Evolutionary conservation across 2,888 invertebrate genomes (phyloP).

Genomic region (Andricus curvator): DNA sequence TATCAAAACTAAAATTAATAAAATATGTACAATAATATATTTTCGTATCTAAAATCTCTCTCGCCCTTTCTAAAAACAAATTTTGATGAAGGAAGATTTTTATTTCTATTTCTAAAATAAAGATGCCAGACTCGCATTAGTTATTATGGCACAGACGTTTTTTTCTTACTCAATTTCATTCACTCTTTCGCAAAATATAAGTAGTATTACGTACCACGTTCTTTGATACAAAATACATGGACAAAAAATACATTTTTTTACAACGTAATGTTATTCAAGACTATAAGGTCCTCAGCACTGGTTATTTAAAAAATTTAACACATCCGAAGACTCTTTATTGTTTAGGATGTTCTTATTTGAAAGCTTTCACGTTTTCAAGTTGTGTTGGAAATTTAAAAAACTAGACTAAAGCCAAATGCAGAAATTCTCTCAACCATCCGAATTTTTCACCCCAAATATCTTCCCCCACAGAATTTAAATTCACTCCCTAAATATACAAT

Average conservation of each 20-base stretch:
- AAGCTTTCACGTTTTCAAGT: neutral
- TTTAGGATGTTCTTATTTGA: neutral
- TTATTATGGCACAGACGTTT: conserved; percentile 39
- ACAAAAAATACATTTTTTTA: conserved; percentile 1
- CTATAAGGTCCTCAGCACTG: neutral
- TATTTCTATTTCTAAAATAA: conserved; percentile 23
- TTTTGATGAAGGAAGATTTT: conserved; percentile 1
- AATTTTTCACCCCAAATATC: neutral
- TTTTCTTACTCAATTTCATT: conserved; percentile 19
- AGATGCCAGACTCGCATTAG: conserved; percentile 27
- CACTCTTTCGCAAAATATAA: conserved; percentile 17
- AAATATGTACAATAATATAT: conserved; percentile 38
- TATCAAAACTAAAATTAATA: conserved; percentile 13
- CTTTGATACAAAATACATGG: neutral
- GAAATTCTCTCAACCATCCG: neutral
- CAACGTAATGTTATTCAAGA: neutral
- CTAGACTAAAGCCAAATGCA: neutral
- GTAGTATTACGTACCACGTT: conserved; percentile 5
- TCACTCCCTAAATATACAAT: neutral
- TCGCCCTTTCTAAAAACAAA: neutral
- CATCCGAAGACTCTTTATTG: neutral
- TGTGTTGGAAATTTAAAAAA: neutral
- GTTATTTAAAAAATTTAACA: neutral
- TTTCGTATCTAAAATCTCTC: conserved; percentile 3
- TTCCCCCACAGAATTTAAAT: neutral